Evolutionary conservation across 1,140 invertebrate genomes (phyloP), one percentile per base, ranked within the genome.

Genomic region (Trachelipus rathkii): DNA sequence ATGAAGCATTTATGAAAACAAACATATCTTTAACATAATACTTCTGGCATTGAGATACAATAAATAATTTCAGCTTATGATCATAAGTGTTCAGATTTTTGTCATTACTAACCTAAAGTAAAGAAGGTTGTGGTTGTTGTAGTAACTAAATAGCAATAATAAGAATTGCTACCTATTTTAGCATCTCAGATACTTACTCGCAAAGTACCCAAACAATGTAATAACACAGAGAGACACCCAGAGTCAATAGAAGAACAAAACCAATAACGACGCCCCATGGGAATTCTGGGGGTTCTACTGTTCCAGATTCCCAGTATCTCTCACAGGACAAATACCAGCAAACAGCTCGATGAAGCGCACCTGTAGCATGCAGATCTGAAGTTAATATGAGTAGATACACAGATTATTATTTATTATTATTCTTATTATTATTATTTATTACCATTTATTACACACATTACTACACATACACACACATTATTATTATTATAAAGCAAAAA

Each of bases 271-370:
- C 85, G 73, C 91, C 91, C 91, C 92, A 93, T 11, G 93, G 92
- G 84, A 93, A 93, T 77, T 89, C 90, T 77, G 90, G 87, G 23
- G 90, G 88, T 81, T 91, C 90, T 72, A 90, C 87, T 78, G 90
- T 90, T 84, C 94, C 92, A 84, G 94, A 92, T 75, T 86, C 84
- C 92, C 93, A 95, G 85, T 95, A 96, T 70, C 92, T 90, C 83
- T 95, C 92, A 84, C 95, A 96, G 75, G 93, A 94, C 79, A 96
- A 86, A 85, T 94, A 95, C 90, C 93, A 95, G 84, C 94, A 96
- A 71, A 95, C 90, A 10, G 91, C 92, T 82, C 92, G 89, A 83
- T 94, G 92, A 84, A 95, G 88, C 83, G 94, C 92, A 83, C 92
- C 93, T 95, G 82, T 71, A n/a, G n/a, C 6, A 15, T n/a, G 15